These are phyloP conservation scores for Luscinia megarhynchos DNA, from an alignment of 2,797 vertebrate species.

Conservation along the genomic window DNA sequence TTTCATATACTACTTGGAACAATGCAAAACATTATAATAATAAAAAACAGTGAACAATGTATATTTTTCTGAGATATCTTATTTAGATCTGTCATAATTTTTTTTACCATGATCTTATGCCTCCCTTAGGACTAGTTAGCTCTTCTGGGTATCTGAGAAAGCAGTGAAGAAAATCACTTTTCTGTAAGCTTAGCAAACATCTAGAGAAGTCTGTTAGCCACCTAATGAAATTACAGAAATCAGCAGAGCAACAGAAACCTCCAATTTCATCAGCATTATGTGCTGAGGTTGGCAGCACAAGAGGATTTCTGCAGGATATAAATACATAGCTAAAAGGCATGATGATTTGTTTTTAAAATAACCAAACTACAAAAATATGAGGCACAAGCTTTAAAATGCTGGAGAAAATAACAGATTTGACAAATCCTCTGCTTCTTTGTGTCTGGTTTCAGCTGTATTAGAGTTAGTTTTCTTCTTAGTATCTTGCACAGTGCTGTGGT, in stretches of 20 bases:
- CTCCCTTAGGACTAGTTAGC: neutral
- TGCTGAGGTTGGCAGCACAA: neutral
- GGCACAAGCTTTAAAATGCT: neutral
- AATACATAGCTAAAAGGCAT: neutral
- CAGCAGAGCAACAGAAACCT: neutral
- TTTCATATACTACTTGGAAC: neutral
- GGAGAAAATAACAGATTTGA: neutral
- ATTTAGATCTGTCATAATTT: neutral
- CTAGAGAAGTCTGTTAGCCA: neutral
- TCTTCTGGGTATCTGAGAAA: neutral
- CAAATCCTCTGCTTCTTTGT: neutral
- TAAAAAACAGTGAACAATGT: neutral
- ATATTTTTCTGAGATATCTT: neutral
- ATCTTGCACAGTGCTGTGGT: neutral
- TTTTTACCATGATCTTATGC: neutral
- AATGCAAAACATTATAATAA: neutral
- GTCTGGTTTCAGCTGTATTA: neutral
- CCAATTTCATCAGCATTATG: neutral
- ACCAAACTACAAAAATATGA: neutral
- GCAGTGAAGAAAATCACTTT: neutral
- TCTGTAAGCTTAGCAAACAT: neutral
- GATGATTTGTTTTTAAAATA: neutral
- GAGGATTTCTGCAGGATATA: neutral
- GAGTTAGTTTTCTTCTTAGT: neutral
- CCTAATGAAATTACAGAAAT: neutral